Conservation (phyloP, 2,888 invertebrate species). For the Capitulum mitella region DNA sequence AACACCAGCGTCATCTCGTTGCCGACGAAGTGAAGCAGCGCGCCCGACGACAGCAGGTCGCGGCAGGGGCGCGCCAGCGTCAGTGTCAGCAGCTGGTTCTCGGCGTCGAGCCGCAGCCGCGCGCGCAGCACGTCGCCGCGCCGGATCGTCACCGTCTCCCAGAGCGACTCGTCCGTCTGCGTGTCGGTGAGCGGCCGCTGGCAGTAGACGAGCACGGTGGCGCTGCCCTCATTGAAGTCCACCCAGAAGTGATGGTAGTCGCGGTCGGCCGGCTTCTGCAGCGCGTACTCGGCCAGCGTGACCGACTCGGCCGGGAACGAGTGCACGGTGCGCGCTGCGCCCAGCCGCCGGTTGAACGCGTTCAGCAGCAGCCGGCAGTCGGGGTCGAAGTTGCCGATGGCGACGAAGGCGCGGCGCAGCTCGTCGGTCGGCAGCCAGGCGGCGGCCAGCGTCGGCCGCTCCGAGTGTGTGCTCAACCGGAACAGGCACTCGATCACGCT, state of each 20-base stretch:
- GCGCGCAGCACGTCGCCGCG: conserved; percentile 26
- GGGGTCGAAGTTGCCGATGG: conserved; percentile 34
- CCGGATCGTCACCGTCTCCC: conserved; percentile 29
- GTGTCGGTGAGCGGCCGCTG: conserved; percentile 27
- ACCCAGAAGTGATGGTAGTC: conserved; percentile 34
- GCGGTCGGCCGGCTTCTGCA: conserved; percentile 29
- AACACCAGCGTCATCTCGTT: neutral
- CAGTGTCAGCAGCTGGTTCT: conserved; percentile 18
- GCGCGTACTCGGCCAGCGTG: conserved; percentile 24
- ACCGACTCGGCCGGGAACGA: conserved; percentile 27
- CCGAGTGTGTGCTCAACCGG: conserved; percentile 28
- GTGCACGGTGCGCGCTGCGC: conserved; percentile 29
- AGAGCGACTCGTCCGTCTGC: conserved; percentile 23
- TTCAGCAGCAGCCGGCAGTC: conserved; percentile 35
- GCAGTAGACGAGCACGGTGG: conserved; percentile 30
- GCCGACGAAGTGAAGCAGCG: neutral
- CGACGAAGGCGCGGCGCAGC: conserved; percentile 29
- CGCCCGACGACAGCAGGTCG: conserved; percentile 29
- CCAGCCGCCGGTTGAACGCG: conserved; percentile 32
- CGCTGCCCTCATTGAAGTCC: conserved; percentile 34
- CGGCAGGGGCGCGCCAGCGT: conserved; percentile 14
- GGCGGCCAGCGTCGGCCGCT: conserved; percentile 30
- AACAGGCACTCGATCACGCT: conserved; percentile 33
- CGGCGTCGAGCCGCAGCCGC: neutral
- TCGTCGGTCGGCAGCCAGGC: conserved; percentile 31